phyloP scores from a whole-genome alignment of 2,888 invertebrate species.

The Dasysyrphus tricinctus region DNA sequence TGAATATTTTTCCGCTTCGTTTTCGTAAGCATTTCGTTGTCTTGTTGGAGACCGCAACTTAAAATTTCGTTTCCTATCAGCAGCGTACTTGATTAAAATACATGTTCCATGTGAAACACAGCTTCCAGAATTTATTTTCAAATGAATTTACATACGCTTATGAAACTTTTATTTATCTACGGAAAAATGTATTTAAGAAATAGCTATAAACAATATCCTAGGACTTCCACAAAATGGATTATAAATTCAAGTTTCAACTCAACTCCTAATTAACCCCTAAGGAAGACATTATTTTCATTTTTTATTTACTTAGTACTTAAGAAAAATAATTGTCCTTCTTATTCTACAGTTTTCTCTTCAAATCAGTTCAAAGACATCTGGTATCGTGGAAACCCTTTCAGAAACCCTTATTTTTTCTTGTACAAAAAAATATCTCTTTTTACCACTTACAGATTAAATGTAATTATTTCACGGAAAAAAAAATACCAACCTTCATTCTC shows the following conservation, averaged over 20 bases:
- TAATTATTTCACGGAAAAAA: constrained; percentile 59
- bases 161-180: no score
- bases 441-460: constrained; percentile 70
- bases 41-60: no score
- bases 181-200: no score
- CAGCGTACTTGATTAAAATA: no score
- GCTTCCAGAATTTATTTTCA: no score
- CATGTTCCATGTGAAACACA: no score
- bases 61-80: no score
- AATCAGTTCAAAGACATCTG: constrained; percentile 54
- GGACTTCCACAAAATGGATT: not conserved
- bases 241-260: constrained; percentile 1
- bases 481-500: constrained; percentile 46
- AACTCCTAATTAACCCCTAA: constrained; percentile 23
- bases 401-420: not conserved
- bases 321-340: constrained; percentile 14
- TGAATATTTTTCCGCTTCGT: no score
- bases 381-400: constrained; percentile 4
- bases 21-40: no score
- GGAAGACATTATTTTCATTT: not conserved
- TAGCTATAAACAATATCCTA: not conserved
- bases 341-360: constrained; percentile 1
- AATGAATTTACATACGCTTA: no score
- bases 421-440: constrained; percentile 50
- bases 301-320: constrained; percentile 28